These are phyloP conservation scores for Lipotes vexillifer DNA, from an alignment of 2,113 vertebrate genomes.

Conservation along the genomic window DNA sequence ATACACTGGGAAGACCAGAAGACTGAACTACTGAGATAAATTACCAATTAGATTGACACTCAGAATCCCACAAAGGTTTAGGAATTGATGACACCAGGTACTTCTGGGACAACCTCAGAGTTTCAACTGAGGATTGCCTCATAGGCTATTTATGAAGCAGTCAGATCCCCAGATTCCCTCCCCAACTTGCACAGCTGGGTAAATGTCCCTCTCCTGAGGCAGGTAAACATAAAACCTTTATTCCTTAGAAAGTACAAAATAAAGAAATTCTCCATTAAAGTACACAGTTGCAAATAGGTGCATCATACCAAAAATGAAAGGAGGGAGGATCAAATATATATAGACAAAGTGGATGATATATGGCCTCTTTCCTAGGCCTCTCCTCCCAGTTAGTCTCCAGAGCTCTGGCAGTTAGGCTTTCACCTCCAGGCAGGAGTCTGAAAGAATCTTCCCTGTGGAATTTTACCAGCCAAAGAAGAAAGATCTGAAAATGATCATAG, in stretches of 20 bases:
- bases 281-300: neutral
- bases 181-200: neutral
- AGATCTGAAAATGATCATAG: neutral
- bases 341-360: neutral
- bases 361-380: neutral
- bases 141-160: neutral
- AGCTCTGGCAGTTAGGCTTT: neutral
- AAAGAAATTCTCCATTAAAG: neutral
- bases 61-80: neutral
- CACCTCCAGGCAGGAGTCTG: neutral
- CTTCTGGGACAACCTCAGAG: neutral
- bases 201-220: neutral
- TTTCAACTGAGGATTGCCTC: neutral
- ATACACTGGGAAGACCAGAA: neutral
- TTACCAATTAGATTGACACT: neutral
- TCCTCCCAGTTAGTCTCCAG: neutral
- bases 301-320: neutral
- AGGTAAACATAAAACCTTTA: neutral
- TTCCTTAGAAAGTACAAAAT: neutral
- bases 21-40: neutral
- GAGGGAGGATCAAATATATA: neutral
- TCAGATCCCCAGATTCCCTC: neutral
- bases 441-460: neutral
- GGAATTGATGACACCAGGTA: neutral
- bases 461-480: conserved; percentile 23